Evolutionary conservation across 2,888 invertebrate genomes (phyloP).

Genomic region (Thumatha senex): DNA sequence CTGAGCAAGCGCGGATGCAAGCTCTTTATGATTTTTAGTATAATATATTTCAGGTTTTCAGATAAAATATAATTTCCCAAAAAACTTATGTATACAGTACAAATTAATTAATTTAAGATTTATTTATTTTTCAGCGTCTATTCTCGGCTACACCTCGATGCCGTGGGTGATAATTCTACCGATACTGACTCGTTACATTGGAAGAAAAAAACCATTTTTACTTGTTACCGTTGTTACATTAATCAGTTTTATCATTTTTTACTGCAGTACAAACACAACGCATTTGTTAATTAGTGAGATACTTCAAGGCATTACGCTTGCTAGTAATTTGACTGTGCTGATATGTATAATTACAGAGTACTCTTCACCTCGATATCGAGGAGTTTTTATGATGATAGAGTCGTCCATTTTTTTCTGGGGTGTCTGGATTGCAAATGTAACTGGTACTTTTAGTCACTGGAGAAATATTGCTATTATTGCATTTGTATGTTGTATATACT

Average conservation of each 20-base stretch:
- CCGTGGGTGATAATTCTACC: constrained; percentile 42
- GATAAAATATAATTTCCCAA: too few species aligned
- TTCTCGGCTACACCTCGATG: constrained; percentile 34
- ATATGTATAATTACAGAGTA: constrained; percentile 53
- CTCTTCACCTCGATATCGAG: constrained; percentile 51
- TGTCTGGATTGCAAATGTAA: constrained; percentile 55
- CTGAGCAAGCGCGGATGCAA: too few species aligned
- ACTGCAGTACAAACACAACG: constrained; percentile 43
- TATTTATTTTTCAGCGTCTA: constrained; percentile 37
- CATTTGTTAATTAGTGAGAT: constrained; percentile 49
- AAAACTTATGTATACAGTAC: too few species aligned
- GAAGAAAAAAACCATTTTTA: constrained; percentile 39
- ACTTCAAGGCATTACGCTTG: constrained; percentile 46
- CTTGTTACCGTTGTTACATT: constrained; percentile 34
- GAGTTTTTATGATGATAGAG: constrained; percentile 53
- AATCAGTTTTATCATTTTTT: constrained; percentile 46
- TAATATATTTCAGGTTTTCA: too few species aligned
- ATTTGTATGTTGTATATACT: constrained; percentile 35
- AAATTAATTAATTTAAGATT: background rate
- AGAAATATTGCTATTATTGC: constrained; percentile 47
- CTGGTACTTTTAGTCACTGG: constrained; percentile 55
- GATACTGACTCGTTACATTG: constrained; percentile 31
- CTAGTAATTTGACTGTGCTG: constrained; percentile 47
- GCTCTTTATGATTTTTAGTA: too few species aligned
- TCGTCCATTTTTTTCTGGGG: constrained; percentile 56